phyloP scores from a whole-genome alignment of 2,797 vertebrate species.

The Chromis chromis region DNA sequence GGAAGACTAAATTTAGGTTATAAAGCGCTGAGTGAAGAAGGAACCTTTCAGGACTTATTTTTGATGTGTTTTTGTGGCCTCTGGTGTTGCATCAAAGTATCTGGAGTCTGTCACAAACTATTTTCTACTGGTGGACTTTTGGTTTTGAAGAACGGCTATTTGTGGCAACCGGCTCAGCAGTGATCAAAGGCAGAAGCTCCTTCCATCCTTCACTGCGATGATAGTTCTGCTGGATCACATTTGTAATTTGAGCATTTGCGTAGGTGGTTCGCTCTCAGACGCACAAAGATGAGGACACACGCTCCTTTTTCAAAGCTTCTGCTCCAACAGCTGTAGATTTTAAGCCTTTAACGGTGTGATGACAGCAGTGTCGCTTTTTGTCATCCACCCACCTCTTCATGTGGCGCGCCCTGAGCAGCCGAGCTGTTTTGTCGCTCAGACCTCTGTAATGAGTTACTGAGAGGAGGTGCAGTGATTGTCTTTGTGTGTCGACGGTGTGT shows the following conservation, averaged over 20 bases:
- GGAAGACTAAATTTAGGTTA: conserved; percentile 32
- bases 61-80: conserved; percentile 35
- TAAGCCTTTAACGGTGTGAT: conserved; percentile 12
- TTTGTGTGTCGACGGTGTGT: neutral
- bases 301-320: conserved; percentile 46
- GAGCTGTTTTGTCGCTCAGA: conserved; percentile 47
- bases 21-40: conserved; percentile 6
- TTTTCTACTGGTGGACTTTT: conserved; percentile 17
- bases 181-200: conserved; percentile 65
- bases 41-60: neutral
- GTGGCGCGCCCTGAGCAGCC: conserved; percentile 33
- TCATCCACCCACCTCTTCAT: conserved; percentile 63
- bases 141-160: conserved; percentile 41
- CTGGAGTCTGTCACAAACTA: conserved; percentile 33
- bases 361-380: conserved; percentile 47
- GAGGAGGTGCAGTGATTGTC: conserved; percentile 26
- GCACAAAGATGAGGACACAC: conserved; percentile 17
- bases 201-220: conserved; percentile 36
- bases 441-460: conserved; percentile 32
- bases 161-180: conserved; percentile 20
- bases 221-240: conserved; percentile 51
- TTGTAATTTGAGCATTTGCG: conserved; percentile 63
- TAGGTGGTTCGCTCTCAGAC: conserved; percentile 51
- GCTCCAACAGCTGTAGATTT: conserved; percentile 28
- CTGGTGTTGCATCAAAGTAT: conserved; percentile 28